Base-by-base conservation (phyloP, 2,113 vertebrate genomes). In the Leucopternis melanops region DNA sequence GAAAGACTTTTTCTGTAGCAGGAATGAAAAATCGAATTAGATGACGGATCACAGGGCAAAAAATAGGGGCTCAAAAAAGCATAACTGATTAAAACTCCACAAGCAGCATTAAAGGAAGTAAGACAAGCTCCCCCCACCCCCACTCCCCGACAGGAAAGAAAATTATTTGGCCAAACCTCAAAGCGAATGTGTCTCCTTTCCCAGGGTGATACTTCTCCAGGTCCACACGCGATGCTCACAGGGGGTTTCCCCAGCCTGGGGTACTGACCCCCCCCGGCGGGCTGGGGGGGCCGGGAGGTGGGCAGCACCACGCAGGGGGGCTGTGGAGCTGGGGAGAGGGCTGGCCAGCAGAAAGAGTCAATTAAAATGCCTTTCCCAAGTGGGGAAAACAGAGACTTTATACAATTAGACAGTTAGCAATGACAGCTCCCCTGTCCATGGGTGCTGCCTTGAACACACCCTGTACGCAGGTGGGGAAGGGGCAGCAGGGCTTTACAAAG, bases 181-280 rank as follows among this genome's bases (percentile, higher is more conserved):
- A 69, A 47, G n/a, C 3, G 2, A 34, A 52, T 29, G 38, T 38
- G 8, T 26, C 32, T 19, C 18, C 7, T 82, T 82, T 85, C 55
- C 42, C 44, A 79, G 55, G 52, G 67, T 25, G 47, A 62, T 31
- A 25, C 6, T 71, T 62, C 36, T 8, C 58, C 13, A 88, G 66
- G 42, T 5, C 55, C 16, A 27, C 21, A 12, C 1, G 10, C 1
- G 18, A 52, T 27, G 40, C 69, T 29, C 31, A n/a, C 17, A 29
- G 18, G 4, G 22, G 18, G 5, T 49, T 73, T 44, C 59, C 13
- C 8, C 15, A 40, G 31, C 19, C 54, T 2, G 2, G 38, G 21
- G 52, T 16, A 31, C 50, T 7, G n/a, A 5, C 13, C 32, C 8
- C 8, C 8, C 8, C 5, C 0, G 0, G 26, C 0, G 2, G 42